Evolutionary conservation across 2,797 vertebrate genomes (phyloP).

Genomic region (Poeciliopsis presidionis): DNA sequence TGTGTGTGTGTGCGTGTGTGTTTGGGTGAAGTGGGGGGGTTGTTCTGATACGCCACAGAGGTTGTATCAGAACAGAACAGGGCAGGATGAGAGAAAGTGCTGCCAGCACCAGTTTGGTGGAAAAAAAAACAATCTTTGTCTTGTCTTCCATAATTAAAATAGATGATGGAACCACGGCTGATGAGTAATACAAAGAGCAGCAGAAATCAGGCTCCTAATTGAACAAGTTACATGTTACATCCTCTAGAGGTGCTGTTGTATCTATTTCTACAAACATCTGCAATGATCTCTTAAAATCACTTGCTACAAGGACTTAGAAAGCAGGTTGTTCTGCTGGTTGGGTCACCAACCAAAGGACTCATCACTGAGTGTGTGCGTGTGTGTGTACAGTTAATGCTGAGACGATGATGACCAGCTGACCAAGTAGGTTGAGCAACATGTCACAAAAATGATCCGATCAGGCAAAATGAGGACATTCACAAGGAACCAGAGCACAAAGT

Average conservation of each 20-base stretch:
- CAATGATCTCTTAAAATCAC: neutral
- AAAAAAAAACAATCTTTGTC: neutral
- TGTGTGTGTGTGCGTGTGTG: no score
- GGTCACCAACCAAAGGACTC: neutral
- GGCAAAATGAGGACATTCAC: conserved; percentile 62
- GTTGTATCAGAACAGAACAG: neutral
- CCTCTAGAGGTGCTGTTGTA: neutral
- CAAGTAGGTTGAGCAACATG: conserved; percentile 57
- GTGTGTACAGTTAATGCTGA: neutral
- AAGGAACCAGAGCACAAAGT: conserved; percentile 58
- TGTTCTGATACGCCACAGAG: neutral
- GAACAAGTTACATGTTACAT: neutral
- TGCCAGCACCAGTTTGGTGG: neutral
- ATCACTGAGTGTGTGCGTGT: neutral
- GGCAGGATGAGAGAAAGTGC: neutral
- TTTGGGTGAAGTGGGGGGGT: rapidly evolving
- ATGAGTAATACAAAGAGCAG: neutral
- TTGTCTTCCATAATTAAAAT: neutral
- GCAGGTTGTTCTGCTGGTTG: neutral
- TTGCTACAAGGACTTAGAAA: neutral
- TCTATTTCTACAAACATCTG: neutral
- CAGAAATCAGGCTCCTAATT: neutral
- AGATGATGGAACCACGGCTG: neutral
- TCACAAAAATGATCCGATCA: conserved; percentile 67
- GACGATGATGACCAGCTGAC: neutral